Evolutionary conservation across 1,140 invertebrate species (phyloP), one percentile per base, ranked within the genome.

Genomic region (Carposina sasakii): DNA sequence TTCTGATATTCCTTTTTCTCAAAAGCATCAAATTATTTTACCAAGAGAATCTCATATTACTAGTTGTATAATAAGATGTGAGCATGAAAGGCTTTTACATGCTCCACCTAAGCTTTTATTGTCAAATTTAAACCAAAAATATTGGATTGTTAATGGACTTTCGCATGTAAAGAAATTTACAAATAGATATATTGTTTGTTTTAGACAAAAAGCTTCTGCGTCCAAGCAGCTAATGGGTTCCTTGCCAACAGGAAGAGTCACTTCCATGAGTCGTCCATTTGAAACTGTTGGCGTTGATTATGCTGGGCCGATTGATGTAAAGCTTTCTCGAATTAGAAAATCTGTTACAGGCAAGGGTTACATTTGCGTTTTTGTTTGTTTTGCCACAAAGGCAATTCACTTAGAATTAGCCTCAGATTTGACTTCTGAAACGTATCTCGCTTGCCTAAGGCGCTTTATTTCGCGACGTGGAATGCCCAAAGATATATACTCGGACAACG

Each of bases 221-320:
- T 20, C 44, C 4, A 51, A 58, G 22, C 47, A 58, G 20, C 24
- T 60, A n/a, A 76, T 79, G 76, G 73, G 70, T 24, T 54, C 73
- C 17, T 46, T 79, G 28, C 76, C 76, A 2, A 21, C 46, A 15
- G 33, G 46, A 8, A 40, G 74, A 43, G 58, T 73, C 2, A 58
- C 10, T 15, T 48, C 48, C 5, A 19, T 31, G 31, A 37, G 34
- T 10, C 36, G 66, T 12, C 60, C 62, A 8, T 78, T 75, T 48
- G 13, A 45, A 13, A 61, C 50, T n/a, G 48, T 56, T 23, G 73
- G 73, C 2, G 52, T 76, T 2, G 76, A 79, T 43, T 72, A 55
- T 37, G 66, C 62, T 22, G 73, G 73, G 1, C 70, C 74, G 20
- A 42, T 81, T 13, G 31, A 54, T 1, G 53, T 79, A 10, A 78